Evolutionary conservation across 2,797 vertebrate genomes (phyloP), one percentile per base, ranked within the genome.

Genomic region (Pygocentrus nattereri): DNA sequence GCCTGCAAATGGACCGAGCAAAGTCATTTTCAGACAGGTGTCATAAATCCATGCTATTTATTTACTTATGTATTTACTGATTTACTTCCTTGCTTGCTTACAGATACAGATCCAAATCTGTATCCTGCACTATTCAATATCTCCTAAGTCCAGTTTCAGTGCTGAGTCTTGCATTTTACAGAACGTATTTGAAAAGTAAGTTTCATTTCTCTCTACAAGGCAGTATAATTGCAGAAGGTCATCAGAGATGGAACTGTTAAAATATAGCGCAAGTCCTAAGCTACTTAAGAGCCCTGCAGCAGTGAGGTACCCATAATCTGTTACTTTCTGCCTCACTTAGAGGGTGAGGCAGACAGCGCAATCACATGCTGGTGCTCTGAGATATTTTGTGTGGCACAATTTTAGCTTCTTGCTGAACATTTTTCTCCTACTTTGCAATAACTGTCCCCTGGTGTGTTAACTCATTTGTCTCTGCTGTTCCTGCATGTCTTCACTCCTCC

Each of bases 341-440:
- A 73, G 44, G 23, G 23, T 8, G n/a, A 74, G 61, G 73, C 16
- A 30, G 34, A 68, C 25, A 21, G 19, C n/a, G 27, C 65, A 25
- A 13, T 65, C 64, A 31, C 69, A 58, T 78, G 59, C 70, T 74
- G 61, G 74, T 74, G 47, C 49, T 47, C 52, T 69, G 38, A 54
- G 61, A 19, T 67, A 69, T 84, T 82, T 82, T 71, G 70, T 80
- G 56, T 27, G 47, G 44, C 56, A 74, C 23, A 74, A 76, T 84
- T 73, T 77, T 82, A 77, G 34, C 49, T 64, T 84, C 62, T 18
- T 31, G 34, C 44, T 13, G 8, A 81, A 44, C 44, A 59, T 82
- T 84, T 86, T 75, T 80, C 77, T 65, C 34, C 47, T 23, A 25
- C 49, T 65, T 74, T 67, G 76, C 74, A 78, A 69, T 67, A 80